phyloP scores from a whole-genome alignment of 2,797 vertebrate genomes.

The Aulostomus chinensis region DNA sequence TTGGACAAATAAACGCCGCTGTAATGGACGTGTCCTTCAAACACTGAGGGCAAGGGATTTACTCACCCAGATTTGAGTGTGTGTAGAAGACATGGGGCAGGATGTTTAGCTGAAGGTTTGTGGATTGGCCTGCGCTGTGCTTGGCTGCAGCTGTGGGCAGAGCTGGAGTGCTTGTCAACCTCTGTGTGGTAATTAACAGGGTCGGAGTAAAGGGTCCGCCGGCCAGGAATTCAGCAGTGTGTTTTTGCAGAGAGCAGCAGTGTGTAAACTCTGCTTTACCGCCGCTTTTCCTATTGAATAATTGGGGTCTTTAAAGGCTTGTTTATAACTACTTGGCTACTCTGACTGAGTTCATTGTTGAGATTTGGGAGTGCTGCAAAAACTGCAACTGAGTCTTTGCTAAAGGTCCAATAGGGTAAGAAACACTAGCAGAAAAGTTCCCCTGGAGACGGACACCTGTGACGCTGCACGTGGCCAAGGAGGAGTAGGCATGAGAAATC shows the following conservation, averaged over 20 bases:
- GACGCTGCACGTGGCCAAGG: too few relatives aligned
- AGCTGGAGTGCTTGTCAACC: constrained; percentile 44
- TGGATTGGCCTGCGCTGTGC: constrained; percentile 44
- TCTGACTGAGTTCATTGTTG: too few relatives aligned
- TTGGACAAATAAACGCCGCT: constrained; percentile 48
- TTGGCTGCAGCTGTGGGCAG: constrained; percentile 57
- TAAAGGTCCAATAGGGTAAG: too few relatives aligned
- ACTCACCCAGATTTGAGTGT: constrained; percentile 29
- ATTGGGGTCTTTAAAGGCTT: too few relatives aligned
- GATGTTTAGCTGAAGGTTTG: constrained; percentile 57
- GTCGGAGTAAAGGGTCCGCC: constrained; percentile 44
- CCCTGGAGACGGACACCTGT: too few relatives aligned
- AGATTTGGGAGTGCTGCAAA: too few relatives aligned
- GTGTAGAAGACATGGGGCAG: constrained; percentile 36
- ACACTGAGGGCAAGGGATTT: constrained; percentile 33
- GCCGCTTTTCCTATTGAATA: too few relatives aligned
- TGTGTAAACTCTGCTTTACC: constrained; percentile 27
- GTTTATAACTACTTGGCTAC: too few relatives aligned
- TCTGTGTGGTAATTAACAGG: constrained; percentile 55
- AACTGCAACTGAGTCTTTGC: too few relatives aligned
- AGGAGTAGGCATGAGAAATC: too few relatives aligned
- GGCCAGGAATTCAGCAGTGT: constrained; percentile 52
- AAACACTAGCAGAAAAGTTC: too few relatives aligned
- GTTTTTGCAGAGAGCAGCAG: constrained; percentile 47
- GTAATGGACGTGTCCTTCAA: constrained; percentile 50